Percentiles rank a stretch among this genome's conserved stretches.
phyloP scores from a whole-genome alignment of 1,140 invertebrate species.

The Drosophila kohkoa region DNA sequence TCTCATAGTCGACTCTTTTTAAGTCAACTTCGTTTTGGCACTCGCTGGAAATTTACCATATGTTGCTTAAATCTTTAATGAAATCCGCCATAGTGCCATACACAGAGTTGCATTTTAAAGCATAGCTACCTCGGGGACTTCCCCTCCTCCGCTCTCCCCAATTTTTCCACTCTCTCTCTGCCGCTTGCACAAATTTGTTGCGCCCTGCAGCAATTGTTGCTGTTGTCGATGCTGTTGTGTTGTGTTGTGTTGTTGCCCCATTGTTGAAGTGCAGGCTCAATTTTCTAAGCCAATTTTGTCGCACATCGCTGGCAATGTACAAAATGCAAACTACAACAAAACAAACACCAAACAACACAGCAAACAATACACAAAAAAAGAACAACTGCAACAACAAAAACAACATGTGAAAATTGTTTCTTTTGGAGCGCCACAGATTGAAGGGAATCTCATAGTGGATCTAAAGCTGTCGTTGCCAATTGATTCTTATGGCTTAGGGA shows the following conservation, averaged over 20 bases:
- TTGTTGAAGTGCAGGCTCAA: slow-evolving; percentile 66
- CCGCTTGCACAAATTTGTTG: not conserved
- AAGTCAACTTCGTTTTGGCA: slow-evolving; percentile 9
- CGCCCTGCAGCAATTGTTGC: slow-evolving; percentile 19
- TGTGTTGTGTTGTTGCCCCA: slow-evolving; percentile 10
- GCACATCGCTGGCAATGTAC: slow-evolving; percentile 52
- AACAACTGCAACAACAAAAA: not conserved
- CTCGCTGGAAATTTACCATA: slow-evolving; percentile 75
- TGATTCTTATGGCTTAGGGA: slow-evolving; percentile 57
- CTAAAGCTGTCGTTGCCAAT: slow-evolving; percentile 62
- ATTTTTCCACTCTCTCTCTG: not conserved
- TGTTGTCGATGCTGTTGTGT: slow-evolving; percentile 14
- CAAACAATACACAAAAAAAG: slow-evolving; percentile 23
- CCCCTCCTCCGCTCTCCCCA: not conserved
- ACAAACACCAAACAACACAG: slow-evolving; percentile 51
- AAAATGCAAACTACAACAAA: slow-evolving; percentile 54
- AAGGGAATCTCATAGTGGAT: slow-evolving; percentile 64
- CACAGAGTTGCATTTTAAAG: slow-evolving; percentile 82
- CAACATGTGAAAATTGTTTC: slow-evolving; percentile 9
- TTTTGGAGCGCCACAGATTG: slow-evolving; percentile 7
- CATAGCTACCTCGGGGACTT: slow-evolving; percentile 22
- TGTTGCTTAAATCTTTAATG: slow-evolving; percentile 81
- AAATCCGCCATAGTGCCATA: slow-evolving; percentile 71
- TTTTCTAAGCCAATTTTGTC: slow-evolving; percentile 81
- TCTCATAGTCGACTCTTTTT: not conserved